phyloP scores from a whole-genome alignment of 2,888 invertebrate genomes.

The Sclerodermus sp. region DNA sequence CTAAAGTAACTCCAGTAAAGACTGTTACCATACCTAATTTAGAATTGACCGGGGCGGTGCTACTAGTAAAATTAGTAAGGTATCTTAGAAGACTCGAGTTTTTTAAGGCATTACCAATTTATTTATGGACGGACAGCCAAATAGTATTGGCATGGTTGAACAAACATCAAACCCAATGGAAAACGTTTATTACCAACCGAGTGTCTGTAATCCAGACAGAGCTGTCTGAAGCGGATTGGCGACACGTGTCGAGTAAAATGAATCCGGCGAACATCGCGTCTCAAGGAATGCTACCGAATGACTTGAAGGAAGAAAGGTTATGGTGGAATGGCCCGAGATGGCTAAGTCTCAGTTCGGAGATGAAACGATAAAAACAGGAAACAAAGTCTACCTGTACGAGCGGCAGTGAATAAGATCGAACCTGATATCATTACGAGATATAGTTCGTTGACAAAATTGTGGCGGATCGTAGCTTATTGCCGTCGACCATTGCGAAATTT shows the following conservation, averaged over 20 bases:
- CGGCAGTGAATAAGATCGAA: too few species aligned
- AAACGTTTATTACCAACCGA: conserved; percentile 16
- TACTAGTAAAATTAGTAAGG: conserved; percentile 2
- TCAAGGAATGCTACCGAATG: conserved; percentile 4
- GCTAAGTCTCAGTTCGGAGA: neutral
- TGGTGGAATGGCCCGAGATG: conserved; percentile 17
- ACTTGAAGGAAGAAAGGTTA: neutral
- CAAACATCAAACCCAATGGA: conserved; percentile 15
- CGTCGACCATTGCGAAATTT: too few species aligned
- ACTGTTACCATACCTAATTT: conserved; percentile 11
- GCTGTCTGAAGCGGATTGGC: conserved; percentile 3
- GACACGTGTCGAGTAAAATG: conserved; percentile 1
- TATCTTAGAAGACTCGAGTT: neutral
- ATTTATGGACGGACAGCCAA: conserved; percentile 19
- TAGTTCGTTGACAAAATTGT: too few species aligned
- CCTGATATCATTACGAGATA: too few species aligned
- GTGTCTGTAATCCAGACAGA: conserved; percentile 14
- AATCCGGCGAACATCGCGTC: conserved; percentile 18
- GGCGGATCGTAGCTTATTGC: too few species aligned
- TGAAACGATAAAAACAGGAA: too few species aligned
- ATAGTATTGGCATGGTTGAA: conserved; percentile 20
- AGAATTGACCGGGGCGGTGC: conserved; percentile 8
- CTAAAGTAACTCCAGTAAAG: conserved; percentile 14
- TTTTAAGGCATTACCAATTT: neutral
- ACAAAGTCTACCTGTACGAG: too few species aligned